Base-by-base conservation (phyloP, 1,140 invertebrate genomes). In the Brachionus plicatilis region DNA sequence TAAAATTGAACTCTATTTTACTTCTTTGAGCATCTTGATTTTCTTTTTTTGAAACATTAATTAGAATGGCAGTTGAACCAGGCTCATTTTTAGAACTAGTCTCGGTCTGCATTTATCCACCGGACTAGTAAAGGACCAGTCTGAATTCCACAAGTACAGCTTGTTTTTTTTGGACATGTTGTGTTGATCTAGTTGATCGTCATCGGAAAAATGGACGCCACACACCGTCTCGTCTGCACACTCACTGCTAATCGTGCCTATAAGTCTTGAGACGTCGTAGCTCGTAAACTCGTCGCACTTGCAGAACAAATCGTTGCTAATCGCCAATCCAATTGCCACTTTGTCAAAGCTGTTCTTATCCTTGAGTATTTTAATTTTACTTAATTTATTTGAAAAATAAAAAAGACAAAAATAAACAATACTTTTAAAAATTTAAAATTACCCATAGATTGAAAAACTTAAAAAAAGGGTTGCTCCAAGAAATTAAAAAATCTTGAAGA, bases 61-160 rank as follows among this genome's bases (percentile, higher is more conserved):
- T 20, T 11, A 24, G 33, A 8, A 6, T 75, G 8, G 24, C 17
- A 11, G 43, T 5, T 5, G 24, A 50, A 70, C 29, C 24, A 7
- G n/a, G 27, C 6, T 20, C 53, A 20, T 20, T 60, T 60, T 17
- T 60, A 7, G 53, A 0, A 3, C 45, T 24, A 24, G 47, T 76
- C 24, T 76, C 72, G 9, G 24, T 50, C n/a, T 76, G 43, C 27
- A 76, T 11, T 76, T 76, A 29, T 76, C 47, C 5, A 76, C 45
- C n/a, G 45, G 8, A 27, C 29, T 11, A 29, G 96, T 96, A 85
- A n/a, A n/a, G n/a, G n/a, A n/a, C n/a, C n/a, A n/a, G n/a, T n/a
- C n/a, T n/a, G n/a, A n/a, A n/a, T n/a, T n/a, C n/a, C 97, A 99
- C 88, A 96, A 93, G 95, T 83, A 93, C 92, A 37, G 94, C 87